phyloP scores from a whole-genome alignment of 2,797 vertebrate genomes.

The Coregonus sp. region DNA sequence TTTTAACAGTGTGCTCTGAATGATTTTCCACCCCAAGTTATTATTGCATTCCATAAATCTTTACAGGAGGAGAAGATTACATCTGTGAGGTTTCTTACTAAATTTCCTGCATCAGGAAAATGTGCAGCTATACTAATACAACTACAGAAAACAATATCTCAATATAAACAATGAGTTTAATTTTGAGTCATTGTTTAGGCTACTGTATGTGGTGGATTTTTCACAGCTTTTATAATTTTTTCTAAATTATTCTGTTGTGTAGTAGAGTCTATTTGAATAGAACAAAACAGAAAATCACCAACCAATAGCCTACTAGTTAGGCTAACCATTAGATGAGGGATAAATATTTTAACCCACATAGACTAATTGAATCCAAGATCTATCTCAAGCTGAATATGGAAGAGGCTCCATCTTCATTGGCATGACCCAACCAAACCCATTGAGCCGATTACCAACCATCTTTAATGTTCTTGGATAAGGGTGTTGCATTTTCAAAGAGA shows the following conservation, averaged over 20 bases:
- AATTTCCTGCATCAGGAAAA: slow-evolving; percentile 49
- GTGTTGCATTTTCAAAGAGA: background rate
- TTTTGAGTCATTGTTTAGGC: slow-evolving; percentile 32
- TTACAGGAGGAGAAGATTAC: slow-evolving; percentile 53
- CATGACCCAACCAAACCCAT: background rate
- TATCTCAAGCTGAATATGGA: background rate
- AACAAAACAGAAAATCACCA: background rate
- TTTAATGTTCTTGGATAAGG: background rate
- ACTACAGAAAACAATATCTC: slow-evolving; percentile 54
- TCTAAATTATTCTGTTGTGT: background rate
- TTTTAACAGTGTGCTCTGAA: slow-evolving; percentile 55
- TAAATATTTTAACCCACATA: background rate
- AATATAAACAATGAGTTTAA: slow-evolving; percentile 39
- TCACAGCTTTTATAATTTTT: background rate
- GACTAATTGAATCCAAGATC: background rate
- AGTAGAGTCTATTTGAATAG: no score
- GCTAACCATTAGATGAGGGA: background rate
- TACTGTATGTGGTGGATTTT: slow-evolving; percentile 17
- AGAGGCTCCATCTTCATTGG: background rate
- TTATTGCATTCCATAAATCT: slow-evolving; percentile 62
- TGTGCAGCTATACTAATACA: slow-evolving; percentile 56
- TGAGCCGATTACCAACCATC: background rate
- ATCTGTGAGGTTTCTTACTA: slow-evolving; percentile 45
- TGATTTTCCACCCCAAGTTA: slow-evolving; percentile 56
- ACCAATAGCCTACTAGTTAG: background rate